Evolutionary conservation across 2,797 vertebrate genomes (phyloP).

Genomic region (Pseudochirops corinnae): DNA sequence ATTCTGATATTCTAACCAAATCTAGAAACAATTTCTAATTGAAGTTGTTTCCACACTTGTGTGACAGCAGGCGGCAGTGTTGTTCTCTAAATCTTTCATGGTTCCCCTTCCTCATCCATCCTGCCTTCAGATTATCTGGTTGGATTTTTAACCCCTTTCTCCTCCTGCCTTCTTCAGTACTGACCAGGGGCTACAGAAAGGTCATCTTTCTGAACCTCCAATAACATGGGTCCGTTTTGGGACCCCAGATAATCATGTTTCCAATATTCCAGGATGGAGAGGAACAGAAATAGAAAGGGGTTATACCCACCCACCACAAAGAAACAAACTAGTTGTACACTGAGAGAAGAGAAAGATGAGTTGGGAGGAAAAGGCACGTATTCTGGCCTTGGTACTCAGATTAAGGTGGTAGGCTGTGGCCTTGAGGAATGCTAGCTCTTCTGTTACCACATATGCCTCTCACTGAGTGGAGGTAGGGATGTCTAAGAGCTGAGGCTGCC

Average conservation of each 20-base stretch:
- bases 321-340: neutral
- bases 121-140: neutral
- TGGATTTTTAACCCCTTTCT: neutral
- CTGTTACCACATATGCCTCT: neutral
- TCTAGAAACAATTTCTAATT: neutral
- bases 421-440: neutral
- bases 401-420: neutral
- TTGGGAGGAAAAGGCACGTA: neutral
- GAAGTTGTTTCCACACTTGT: neutral
- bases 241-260: neutral
- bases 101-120: neutral
- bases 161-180: neutral
- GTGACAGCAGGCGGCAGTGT: neutral
- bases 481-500: neutral
- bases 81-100: neutral
- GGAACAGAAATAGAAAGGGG: neutral
- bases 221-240: neutral
- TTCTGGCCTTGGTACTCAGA: neutral
- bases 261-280: neutral
- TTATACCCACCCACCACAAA: neutral
- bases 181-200: neutral
- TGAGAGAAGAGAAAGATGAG: neutral
- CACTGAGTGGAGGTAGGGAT: neutral
- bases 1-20: neutral
- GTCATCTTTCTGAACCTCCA: neutral